Evolutionary conservation across 2,888 invertebrate genomes (phyloP).

Genomic region (Melinaea menophilus): DNA sequence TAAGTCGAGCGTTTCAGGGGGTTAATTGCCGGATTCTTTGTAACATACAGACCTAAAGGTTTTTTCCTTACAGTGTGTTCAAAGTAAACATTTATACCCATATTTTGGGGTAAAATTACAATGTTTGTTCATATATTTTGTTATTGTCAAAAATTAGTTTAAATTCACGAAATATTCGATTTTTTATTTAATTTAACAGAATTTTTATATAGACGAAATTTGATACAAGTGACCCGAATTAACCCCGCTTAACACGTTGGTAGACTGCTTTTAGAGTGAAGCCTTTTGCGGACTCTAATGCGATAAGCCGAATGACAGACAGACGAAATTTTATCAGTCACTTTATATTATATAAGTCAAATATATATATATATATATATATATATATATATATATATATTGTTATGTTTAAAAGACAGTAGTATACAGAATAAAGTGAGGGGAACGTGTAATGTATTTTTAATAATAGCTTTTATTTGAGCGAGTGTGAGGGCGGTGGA

Average conservation of each 20-base stretch:
- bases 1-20: constrained; percentile 26
- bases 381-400: no score
- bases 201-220: neutral
- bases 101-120: neutral
- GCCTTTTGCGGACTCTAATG: constrained; percentile 2
- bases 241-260: constrained; percentile 3
- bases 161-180: neutral
- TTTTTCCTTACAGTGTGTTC: neutral
- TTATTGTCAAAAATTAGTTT: neutral
- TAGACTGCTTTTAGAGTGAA: constrained; percentile 4
- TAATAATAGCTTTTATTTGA: constrained; percentile 22
- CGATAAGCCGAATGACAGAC: constrained; percentile 3
- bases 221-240: constrained; percentile 1
- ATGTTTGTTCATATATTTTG: neutral
- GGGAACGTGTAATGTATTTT: constrained; percentile 23
- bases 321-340: neutral
- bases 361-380: no score
- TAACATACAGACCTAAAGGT: constrained; percentile 19
- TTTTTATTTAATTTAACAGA: neutral
- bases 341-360: no score
- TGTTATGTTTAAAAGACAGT: no score
- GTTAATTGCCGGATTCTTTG: constrained; percentile 32
- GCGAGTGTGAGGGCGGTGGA: no score
- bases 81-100: neutral
- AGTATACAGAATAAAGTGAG: constrained; percentile 5